These are phyloP conservation scores for Athalia cordata DNA, from an alignment of 2,888 invertebrate genomes.

Conservation along the genomic window DNA sequence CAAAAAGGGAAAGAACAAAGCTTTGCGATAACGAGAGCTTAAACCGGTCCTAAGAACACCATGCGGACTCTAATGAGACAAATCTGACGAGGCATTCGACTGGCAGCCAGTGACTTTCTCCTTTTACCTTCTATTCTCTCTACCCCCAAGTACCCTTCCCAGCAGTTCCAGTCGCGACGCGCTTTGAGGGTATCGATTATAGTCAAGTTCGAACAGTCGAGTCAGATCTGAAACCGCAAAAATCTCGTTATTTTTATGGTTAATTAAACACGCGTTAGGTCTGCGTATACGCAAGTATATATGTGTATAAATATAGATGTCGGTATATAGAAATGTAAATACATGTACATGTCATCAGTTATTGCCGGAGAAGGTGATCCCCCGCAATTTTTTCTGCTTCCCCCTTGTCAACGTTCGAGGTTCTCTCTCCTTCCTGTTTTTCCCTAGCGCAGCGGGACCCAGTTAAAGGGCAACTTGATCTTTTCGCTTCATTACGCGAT, in stretches of 20 bases:
- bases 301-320: neutral
- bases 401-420: slow-evolving; percentile 6
- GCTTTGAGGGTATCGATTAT: slow-evolving; percentile 10
- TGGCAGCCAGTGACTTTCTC: slow-evolving; percentile 32
- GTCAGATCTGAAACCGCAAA: slow-evolving; percentile 47
- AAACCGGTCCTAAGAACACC: slow-evolving; percentile 68
- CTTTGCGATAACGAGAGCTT: slow-evolving; percentile 46
- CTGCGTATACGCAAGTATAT: neutral
- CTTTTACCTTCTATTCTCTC: slow-evolving; percentile 27
- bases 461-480: slow-evolving; percentile 64
- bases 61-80: slow-evolving; percentile 73
- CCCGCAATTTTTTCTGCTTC: neutral
- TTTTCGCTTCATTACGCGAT: slow-evolving; percentile 70
- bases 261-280: slow-evolving; percentile 64
- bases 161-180: neutral
- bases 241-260: slow-evolving; percentile 72
- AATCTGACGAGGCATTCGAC: slow-evolving; percentile 67
- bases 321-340: neutral
- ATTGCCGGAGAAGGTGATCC: neutral
- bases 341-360: neutral
- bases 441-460: slow-evolving; percentile 13
- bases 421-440: neutral
- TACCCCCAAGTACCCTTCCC: neutral
- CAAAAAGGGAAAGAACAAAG: slow-evolving; percentile 55
- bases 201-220: slow-evolving; percentile 16